Conservation (phyloP, 1,140 invertebrate genomes). For the Pseudomyrmex concolor region DNA sequence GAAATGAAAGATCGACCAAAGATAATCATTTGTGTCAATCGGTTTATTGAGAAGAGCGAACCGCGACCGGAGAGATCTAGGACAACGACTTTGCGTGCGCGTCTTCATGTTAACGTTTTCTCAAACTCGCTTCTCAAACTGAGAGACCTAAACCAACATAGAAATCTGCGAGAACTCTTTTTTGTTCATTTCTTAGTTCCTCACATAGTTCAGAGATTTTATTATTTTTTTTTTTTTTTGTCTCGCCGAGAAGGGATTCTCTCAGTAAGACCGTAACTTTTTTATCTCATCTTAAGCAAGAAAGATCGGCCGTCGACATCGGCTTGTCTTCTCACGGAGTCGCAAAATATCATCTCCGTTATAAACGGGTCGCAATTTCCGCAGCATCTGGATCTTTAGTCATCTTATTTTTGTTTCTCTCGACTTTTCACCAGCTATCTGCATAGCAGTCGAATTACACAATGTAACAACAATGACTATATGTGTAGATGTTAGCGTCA, state of each 20-base stretch:
- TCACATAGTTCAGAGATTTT: conserved; percentile 17
- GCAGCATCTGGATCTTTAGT: background rate
- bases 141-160: background rate
- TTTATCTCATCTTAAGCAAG: background rate
- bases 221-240: no score
- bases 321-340: background rate
- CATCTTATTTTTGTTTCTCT: background rate
- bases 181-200: conserved; percentile 1
- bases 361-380: background rate
- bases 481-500: conserved; percentile 18
- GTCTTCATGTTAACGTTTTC: conserved; percentile 11
- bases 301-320: background rate
- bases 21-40: background rate
- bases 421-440: background rate
- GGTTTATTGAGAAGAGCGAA: background rate
- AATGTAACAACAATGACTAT: conserved; percentile 33
- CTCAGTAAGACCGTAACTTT: background rate
- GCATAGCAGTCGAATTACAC: background rate
- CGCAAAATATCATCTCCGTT: background rate
- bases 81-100: background rate
- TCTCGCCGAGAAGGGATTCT: background rate
- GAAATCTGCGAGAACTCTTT: background rate
- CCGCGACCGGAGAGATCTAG: conserved; percentile 4
- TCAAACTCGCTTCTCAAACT: background rate
- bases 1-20: background rate